phyloP scores from a whole-genome alignment of 2,888 invertebrate species.

The Drosophila kuntzei region DNA sequence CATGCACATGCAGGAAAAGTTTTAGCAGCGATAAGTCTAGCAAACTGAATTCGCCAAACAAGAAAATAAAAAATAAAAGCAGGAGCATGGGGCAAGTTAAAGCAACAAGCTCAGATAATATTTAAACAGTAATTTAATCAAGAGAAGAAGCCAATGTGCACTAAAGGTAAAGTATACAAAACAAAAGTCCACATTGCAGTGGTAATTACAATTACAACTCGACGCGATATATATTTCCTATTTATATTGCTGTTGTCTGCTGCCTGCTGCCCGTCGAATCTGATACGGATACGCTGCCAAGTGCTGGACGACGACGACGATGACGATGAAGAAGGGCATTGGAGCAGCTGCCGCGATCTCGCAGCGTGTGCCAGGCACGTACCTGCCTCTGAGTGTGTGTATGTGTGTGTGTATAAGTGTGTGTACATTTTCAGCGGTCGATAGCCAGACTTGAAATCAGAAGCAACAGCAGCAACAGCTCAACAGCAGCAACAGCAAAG shows the following conservation, averaged over 20 bases:
- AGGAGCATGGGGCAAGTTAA: not conserved
- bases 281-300: constrained; percentile 32
- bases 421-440: constrained; percentile 50
- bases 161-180: constrained; percentile 31
- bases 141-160: constrained; percentile 25
- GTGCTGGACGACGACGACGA: constrained; percentile 24
- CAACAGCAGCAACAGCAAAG: constrained; percentile 2
- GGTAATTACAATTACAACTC: constrained; percentile 75
- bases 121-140: constrained; percentile 75
- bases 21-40: constrained; percentile 16
- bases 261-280: constrained; percentile 45
- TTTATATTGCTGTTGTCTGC: constrained; percentile 21
- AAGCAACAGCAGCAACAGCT: constrained; percentile 24
- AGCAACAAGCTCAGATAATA: constrained; percentile 62
- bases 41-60: not conserved
- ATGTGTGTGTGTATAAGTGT: constrained; percentile 44
- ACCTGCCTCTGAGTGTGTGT: constrained; percentile 12
- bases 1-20: constrained; percentile 33
- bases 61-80: not conserved
- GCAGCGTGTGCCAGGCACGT: constrained; percentile 63
- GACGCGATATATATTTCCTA: constrained; percentile 44
- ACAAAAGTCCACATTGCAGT: constrained; percentile 72
- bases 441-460: constrained; percentile 57
- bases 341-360: constrained; percentile 53
- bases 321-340: constrained; percentile 33